Percentiles rank a stretch among this genome's conserved stretches.
Conservation (phyloP, 2,797 vertebrate species). For the Pelodytes ibericus region DNA sequence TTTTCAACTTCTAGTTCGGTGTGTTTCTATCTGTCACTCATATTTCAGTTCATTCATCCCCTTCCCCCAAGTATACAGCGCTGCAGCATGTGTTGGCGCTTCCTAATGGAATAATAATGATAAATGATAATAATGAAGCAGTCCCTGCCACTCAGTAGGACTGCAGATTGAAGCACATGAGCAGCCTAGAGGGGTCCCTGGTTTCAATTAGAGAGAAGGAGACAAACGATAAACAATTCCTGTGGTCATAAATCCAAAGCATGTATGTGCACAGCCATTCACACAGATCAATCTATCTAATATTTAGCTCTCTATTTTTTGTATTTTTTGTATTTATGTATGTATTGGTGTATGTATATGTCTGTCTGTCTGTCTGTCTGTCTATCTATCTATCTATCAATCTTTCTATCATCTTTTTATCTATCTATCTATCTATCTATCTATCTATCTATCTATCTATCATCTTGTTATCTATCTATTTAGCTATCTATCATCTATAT, state of each 20-base stretch:
- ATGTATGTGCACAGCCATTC: conserved; percentile 60
- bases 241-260: conserved; percentile 77
- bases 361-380: conserved; percentile 26
- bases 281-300: conserved; percentile 59
- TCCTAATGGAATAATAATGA: no score
- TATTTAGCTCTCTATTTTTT: no score
- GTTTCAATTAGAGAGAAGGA: conserved; percentile 84
- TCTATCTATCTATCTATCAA: conserved; percentile 33
- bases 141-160: conserved; percentile 63
- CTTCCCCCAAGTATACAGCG: no score
- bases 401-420: conserved; percentile 14
- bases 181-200: conserved; percentile 64
- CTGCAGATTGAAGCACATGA: conserved; percentile 66
- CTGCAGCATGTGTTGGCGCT: no score
- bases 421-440: conserved; percentile 38
- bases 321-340: no score
- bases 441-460: conserved; percentile 16
- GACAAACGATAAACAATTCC: conserved; percentile 86
- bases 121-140: no score
- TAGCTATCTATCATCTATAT: neutral
- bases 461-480: no score
- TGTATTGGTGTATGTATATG: conserved; percentile 42
- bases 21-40: no score
- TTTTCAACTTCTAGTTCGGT: no score
- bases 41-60: no score